These are phyloP conservation scores for Delichon dasypus DNA, from an alignment of 2,797 vertebrate species.

Conservation along the genomic window DNA sequence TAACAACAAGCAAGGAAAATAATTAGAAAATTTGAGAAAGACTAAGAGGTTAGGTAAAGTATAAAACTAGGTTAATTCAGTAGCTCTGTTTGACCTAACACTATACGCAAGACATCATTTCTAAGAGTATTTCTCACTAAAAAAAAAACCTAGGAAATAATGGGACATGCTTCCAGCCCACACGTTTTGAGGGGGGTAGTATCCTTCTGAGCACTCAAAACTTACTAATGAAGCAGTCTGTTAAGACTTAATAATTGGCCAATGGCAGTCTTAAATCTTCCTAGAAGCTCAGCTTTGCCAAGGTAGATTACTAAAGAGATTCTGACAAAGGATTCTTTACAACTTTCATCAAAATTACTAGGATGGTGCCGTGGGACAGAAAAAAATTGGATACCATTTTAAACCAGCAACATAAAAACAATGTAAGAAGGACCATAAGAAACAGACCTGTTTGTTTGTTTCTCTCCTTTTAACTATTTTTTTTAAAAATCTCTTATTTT, in stretches of 20 bases:
- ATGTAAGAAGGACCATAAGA: neutral
- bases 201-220: neutral
- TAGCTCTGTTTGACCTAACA: neutral
- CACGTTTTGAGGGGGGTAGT: fast-evolving
- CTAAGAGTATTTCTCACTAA: neutral
- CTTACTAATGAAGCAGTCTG: neutral
- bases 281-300: neutral
- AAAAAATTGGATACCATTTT: neutral
- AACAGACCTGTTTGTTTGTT: neutral
- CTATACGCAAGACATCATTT: neutral
- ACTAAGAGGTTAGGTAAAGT: neutral
- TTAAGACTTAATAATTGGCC: neutral
- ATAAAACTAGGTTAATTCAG: neutral
- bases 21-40: neutral
- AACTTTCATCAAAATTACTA: neutral
- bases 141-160: neutral
- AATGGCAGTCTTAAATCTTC: neutral
- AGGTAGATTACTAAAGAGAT: neutral
- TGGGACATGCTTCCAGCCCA: neutral
- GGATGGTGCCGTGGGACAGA: neutral
- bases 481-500: neutral
- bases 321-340: neutral
- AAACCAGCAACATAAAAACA: neutral
- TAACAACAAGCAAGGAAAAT: neutral
- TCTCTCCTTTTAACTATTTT: neutral